phyloP scores from a whole-genome alignment of 2,888 invertebrate species.

The Drosophila anomalipes region DNA sequence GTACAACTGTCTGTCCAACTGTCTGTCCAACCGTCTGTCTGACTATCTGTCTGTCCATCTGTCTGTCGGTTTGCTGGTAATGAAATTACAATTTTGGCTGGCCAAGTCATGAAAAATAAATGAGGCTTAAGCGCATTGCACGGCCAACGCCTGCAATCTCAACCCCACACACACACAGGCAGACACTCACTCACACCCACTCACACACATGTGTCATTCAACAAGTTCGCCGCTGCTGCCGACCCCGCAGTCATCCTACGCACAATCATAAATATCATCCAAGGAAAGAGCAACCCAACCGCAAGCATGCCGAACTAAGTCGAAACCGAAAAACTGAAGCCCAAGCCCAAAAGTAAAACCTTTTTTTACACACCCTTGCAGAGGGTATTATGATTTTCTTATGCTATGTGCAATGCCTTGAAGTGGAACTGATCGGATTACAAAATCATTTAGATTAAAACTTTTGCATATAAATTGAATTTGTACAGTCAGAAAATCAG shows the following conservation, averaged over 20 bases:
- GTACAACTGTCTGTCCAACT: slow-evolving; percentile 16
- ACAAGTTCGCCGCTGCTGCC: slow-evolving; percentile 57
- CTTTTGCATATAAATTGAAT: background rate
- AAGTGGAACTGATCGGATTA: background rate
- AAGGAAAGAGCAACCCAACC: slow-evolving; percentile 39
- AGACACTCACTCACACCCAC: slow-evolving; percentile 16
- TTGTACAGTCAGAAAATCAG: background rate
- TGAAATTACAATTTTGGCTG: slow-evolving; percentile 82
- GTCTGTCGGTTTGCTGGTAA: slow-evolving; percentile 63
- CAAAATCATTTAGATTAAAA: slow-evolving; percentile 7
- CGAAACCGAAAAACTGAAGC: slow-evolving; percentile 28
- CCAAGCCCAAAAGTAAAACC: slow-evolving; percentile 36
- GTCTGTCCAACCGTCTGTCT: slow-evolving; percentile 2
- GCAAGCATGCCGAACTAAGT: slow-evolving; percentile 30
- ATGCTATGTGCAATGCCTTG: background rate
- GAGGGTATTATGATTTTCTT: background rate
- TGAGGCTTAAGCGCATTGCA: slow-evolving; percentile 79
- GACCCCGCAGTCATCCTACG: slow-evolving; percentile 46
- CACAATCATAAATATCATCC: slow-evolving; percentile 67
- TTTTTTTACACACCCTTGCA: slow-evolving; percentile 37
- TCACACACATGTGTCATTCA: slow-evolving; percentile 50
- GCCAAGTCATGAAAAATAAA: slow-evolving; percentile 81
- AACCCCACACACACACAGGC: slow-evolving; percentile 37
- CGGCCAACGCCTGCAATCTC: slow-evolving; percentile 50
- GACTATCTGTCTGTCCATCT: slow-evolving; percentile 19